Evolutionary conservation across 2,113 vertebrate species (phyloP), one percentile per base, ranked within the genome.

Genomic region (Oceanites oceanicus): DNA sequence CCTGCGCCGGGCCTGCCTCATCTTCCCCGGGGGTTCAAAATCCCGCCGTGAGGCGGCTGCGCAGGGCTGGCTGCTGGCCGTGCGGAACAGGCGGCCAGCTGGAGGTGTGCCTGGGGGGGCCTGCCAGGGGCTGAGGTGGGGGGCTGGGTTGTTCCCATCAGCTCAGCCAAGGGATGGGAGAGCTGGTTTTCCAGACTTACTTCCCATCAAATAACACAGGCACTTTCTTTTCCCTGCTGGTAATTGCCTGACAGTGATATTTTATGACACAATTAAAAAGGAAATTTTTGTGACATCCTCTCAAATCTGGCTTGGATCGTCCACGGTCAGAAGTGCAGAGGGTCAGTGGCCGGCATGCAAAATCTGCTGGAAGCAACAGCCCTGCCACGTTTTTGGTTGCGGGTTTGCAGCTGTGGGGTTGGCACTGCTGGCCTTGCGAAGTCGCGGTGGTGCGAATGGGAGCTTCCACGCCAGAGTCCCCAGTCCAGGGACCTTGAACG

Each of bases 371-470:
- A 32, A 56, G 23, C 50, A 4, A 2, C 23, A 38, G 66, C 20
- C 9, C 12, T 21, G 47, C 13, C 6, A 0, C 2, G 2, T 5
- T 8, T 52, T 6, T 22, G 55, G 78, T 36, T n/a, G 65, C 2
- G 3, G 26, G 10, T 55, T 19, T 8, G 47, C 32, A 7, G 8
- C 38, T 15, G 32, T 14, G 9, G 32, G 50, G 2, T 13, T 53
- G 88, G 36, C 9, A 3, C 36, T 10, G 34, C 4, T 8, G 52
- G 47, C 74, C 30, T 27, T 19, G 56, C 0, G 1, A 11, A 38
- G 71, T 45, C 0, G 0, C 21, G 4, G 16, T 1, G 17, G 6
- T 12, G n/a, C 1, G 1, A 52, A 15, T 4, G 3, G 67, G 18
- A 77, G 30, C 17, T 62, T 9, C 25, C 71, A 32, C 25, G 26